A percentile compares a stretch with the other conserved stretches of the same genome.
phyloP scores from a whole-genome alignment of 2,888 invertebrate species.

The Myopa tessellatipennis region DNA sequence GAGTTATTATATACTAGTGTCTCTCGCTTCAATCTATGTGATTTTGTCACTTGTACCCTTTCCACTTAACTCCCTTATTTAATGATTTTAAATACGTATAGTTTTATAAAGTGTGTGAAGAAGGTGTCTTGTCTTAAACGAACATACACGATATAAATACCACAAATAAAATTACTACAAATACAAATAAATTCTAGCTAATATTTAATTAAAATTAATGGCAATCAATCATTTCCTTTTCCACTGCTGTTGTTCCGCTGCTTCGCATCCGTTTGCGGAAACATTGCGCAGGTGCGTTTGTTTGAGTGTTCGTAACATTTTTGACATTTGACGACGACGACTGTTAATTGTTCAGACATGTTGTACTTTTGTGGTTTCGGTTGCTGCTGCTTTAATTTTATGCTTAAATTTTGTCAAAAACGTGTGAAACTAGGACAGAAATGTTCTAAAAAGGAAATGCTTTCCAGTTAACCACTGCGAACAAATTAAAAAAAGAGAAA shows the following conservation, averaged over 20 bases:
- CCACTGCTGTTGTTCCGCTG: constrained; percentile 36
- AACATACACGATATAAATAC: neutral
- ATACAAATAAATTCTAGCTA: constrained; percentile 59
- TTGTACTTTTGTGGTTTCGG: constrained; percentile 32
- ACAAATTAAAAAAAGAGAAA: constrained; percentile 38
- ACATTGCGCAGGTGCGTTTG: neutral
- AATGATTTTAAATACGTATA: too few relatives aligned
- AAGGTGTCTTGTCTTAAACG: too few relatives aligned
- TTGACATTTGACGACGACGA: constrained; percentile 12
- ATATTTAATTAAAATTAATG: constrained; percentile 53
- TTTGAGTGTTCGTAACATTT: neutral
- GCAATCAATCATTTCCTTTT: constrained; percentile 46
- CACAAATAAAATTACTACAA: constrained; percentile 53
- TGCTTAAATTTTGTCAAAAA: constrained; percentile 11
- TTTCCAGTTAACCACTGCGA: constrained; percentile 66
- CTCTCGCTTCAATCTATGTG: too few relatives aligned
- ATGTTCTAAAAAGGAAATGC: constrained; percentile 59
- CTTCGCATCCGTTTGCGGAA: constrained; percentile 43
- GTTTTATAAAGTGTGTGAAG: too few relatives aligned
- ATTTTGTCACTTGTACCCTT: too few relatives aligned
- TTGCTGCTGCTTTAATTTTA: constrained; percentile 36
- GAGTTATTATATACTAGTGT: too few relatives aligned
- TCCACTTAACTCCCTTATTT: too few relatives aligned
- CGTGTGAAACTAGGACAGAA: constrained; percentile 29
- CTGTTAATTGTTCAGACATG: constrained; percentile 18